phyloP scores from a whole-genome alignment of 1,140 invertebrate genomes.

The Popillia japonica region DNA sequence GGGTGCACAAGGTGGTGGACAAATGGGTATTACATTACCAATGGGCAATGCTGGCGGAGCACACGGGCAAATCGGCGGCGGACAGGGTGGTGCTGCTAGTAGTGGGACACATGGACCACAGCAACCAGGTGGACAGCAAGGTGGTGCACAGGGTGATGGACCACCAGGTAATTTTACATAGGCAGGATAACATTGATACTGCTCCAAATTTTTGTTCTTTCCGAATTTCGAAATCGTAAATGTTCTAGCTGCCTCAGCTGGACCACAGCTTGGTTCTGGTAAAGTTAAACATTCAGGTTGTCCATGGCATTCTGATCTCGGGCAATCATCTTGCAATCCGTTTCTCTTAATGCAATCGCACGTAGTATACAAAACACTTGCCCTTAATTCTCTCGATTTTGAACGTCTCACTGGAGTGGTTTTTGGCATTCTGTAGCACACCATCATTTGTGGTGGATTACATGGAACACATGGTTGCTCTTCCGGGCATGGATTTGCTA shows the following conservation, averaged over 20 bases:
- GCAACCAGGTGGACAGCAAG: conserved; percentile 42
- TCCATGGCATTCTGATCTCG: conserved; percentile 72
- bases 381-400: conserved; percentile 74
- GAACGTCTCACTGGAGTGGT: conserved; percentile 51
- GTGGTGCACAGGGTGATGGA: conserved; percentile 44
- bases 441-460: conserved; percentile 59
- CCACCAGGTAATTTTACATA: conserved; percentile 48
- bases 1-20: conserved; percentile 43
- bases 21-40: conserved; percentile 49
- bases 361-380: conserved; percentile 70
- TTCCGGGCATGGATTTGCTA: conserved; percentile 51
- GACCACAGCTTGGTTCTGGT: conserved; percentile 72
- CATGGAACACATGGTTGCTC: conserved; percentile 57
- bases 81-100: conserved; percentile 53
- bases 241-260: conserved; percentile 54
- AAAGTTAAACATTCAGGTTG: too few relatives aligned
- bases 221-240: background rate
- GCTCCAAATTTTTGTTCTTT: too few relatives aligned
- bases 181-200: too few relatives aligned
- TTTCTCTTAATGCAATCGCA: too few relatives aligned
- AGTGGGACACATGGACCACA: too few relatives aligned
- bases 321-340: conserved; percentile 78
- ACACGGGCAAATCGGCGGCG: conserved; percentile 50
- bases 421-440: conserved; percentile 54
- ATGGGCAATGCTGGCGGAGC: conserved; percentile 52